Conservation (phyloP, 2,797 vertebrate genomes). For the Micropoecilia bifurca region DNA sequence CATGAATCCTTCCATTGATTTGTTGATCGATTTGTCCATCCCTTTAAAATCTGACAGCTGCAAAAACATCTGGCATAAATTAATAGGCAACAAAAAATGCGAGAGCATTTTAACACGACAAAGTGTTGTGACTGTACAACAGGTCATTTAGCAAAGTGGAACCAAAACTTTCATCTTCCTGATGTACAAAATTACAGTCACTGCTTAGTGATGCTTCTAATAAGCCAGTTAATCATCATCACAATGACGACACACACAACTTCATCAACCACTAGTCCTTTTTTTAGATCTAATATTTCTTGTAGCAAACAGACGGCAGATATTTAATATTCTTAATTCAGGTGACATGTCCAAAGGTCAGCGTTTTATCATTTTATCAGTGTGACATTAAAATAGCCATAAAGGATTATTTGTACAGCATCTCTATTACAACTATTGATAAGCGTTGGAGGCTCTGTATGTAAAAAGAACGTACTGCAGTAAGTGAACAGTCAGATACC, state of each 20-base stretch:
- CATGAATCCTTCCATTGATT: too few relatives aligned
- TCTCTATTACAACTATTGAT: neutral
- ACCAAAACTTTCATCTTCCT: neutral
- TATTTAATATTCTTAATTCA: neutral
- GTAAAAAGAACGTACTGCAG: neutral
- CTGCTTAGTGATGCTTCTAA: neutral
- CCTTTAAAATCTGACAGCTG: neutral
- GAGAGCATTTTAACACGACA: neutral
- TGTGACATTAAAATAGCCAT: neutral
- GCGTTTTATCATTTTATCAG: neutral
- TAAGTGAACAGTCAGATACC: neutral
- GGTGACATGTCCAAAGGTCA: neutral
- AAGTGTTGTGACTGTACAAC: neutral
- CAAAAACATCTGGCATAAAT: too few relatives aligned
- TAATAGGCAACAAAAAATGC: too few relatives aligned
- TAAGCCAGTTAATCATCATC: neutral
- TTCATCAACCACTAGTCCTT: neutral
- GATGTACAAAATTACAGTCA: neutral
- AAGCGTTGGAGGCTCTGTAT: neutral
- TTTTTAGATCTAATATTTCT: neutral
- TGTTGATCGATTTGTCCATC: neutral
- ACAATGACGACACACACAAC: neutral
- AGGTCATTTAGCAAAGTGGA: neutral
- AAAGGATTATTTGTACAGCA: neutral
- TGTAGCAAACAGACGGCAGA: neutral